Base-by-base conservation (phyloP, 30 jellyfish, hydroid and myxozoan species). In the Catostylus mosaicus region DNA sequence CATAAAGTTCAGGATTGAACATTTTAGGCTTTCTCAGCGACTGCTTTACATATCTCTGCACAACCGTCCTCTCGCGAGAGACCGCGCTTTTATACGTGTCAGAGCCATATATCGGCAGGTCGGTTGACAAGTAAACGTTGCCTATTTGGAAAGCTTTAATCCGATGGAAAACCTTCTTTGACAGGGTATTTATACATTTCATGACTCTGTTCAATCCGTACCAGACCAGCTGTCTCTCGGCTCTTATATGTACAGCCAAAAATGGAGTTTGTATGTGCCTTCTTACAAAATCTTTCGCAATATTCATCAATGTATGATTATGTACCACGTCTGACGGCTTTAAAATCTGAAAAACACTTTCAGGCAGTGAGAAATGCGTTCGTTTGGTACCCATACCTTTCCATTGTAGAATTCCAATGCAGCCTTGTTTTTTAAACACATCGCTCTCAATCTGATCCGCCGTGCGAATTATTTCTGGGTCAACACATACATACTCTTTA, bases 341-440 rank as follows among this genome's bases (percentile, higher is more conserved):
- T 24, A 94, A 75, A 30, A n/a, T 56, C 22, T 84, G 88, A 30
- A 61, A 61, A 10, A 94, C 89, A 48, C 79, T 56, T n/a, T 65
- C 52, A 0, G 96, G 87, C 43, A 77, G 37, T 57, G 92, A 82
- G 77, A 94, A 94, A 60, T 94, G 99, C 63, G 97, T 87, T 37
- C 99, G 61, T 40, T 56, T 67, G 20, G 73, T 57, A 29, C 99
- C 99, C 20, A 12, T 84, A 23, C 99, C 99, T 61, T 87, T 87
- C 99, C 99, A 94, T 23, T 83, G 93, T 29, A 88, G 36, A 24
- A 94, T 88, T 7, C 96, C 96, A 30, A 88, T 96, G 38, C 99
- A 94, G 7, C 81, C 50, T 32, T 91, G 71, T 59, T 66, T 64
- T 75, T 73, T 59, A 51, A 94, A 75, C n/a, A 94, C 92, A 36